Evolutionary conservation across 2,113 vertebrate genomes (phyloP), one percentile per base, ranked within the genome.

Genomic region (Nothocercus julius): DNA sequence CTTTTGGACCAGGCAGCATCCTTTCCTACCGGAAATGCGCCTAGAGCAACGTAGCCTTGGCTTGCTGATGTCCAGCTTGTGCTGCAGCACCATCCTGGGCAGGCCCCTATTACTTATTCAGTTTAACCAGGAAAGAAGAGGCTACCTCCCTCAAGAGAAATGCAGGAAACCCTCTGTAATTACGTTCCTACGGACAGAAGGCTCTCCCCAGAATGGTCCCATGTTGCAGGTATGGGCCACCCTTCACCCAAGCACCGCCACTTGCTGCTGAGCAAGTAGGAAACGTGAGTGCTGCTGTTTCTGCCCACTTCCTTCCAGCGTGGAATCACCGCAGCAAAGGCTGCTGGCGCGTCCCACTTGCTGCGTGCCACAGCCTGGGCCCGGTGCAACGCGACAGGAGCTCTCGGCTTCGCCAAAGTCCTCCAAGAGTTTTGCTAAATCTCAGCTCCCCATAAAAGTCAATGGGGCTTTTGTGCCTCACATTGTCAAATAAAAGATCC

Each of bases 221-320:
- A 58, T 0, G 83, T 76, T 47, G 84, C 24, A 9, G 40, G 77
- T 12, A 38, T 0, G 6, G 80, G 16, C 7, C 0, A 0, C 2
- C 32, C 36, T 59, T 11, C 5, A 0, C 28, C 72, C 87, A 20
- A 49, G 64, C 18, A 67, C 24, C 76, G 79, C 61, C 4, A 70
- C 76, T 53, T 74, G 51, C 66, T 58, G 5, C 49, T 72, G 82
- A 93, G 70, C 1, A 0, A 11, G 79, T 66, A 67, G 87, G 90
- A 91, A 92, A 66, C 1, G 14, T 72, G 68, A 36, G 36, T 74
- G 38, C 27, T 3, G 3, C 80, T 69, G 67, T 70, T 84, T 90
- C 64, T 81, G 85, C 81, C 67, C 49, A 27, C 82, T 82, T 68
- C 92, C 95, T 94, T 59, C 86, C 91, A 85, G 77, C 67, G 56